Conservation (phyloP, 2,113 vertebrate species). For the Chaetodon trifascialis region DNA sequence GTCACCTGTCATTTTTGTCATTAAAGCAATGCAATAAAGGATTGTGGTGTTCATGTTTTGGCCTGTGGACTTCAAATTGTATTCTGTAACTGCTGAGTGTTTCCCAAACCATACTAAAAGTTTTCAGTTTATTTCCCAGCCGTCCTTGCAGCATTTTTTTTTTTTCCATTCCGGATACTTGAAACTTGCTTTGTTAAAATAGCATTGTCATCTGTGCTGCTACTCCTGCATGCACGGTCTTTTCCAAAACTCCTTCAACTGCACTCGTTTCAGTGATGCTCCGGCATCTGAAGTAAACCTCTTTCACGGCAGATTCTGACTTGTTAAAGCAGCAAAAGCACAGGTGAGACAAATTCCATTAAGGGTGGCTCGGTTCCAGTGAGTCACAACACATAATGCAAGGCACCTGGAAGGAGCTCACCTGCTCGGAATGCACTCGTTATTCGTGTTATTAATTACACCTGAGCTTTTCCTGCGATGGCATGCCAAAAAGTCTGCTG, state of each 20-base stretch:
- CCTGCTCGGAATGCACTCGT: neutral
- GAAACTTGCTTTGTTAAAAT: neutral
- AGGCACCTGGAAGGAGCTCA: neutral
- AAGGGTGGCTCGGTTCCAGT: neutral
- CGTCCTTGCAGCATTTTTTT: neutral
- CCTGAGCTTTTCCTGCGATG: neutral
- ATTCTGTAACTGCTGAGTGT: too few relatives aligned
- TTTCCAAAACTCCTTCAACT: neutral
- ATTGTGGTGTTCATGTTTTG: neutral
- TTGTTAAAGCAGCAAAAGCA: neutral
- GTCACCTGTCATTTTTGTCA: neutral
- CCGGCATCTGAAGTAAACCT: neutral
- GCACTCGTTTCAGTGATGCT: slow-evolving; percentile 9
- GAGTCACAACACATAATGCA: slow-evolving; percentile 6
- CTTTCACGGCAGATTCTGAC: neutral
- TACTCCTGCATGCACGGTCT: neutral
- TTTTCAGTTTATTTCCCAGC: too few relatives aligned
- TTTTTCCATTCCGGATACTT: neutral
- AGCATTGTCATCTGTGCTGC: too few relatives aligned
- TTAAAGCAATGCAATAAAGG: neutral
- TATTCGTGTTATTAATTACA: neutral
- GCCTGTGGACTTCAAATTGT: neutral
- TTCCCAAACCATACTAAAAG: too few relatives aligned
- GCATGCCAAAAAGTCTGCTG: neutral
- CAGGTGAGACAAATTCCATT: neutral